Conservation (phyloP, 2,888 invertebrate genomes). For the Drosophila mimica region DNA sequence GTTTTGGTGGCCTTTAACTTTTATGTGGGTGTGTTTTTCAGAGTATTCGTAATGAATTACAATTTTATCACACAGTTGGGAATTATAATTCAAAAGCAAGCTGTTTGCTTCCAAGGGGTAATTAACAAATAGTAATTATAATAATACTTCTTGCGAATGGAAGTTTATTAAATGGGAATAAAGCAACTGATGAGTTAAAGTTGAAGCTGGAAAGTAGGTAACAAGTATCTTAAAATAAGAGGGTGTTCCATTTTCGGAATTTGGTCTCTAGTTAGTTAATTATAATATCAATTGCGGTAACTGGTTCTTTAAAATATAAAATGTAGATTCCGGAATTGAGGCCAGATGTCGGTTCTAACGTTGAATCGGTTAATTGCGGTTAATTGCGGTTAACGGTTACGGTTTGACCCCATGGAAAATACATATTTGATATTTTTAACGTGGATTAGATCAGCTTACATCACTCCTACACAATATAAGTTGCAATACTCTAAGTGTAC, state of each 20-base stretch:
- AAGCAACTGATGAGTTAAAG: not conserved
- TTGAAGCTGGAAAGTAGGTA: not conserved
- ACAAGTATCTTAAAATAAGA: not conserved
- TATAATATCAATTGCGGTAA: not conserved
- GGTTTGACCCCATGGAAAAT: too few relatives aligned
- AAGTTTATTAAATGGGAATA: not conserved
- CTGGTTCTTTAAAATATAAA: not conserved
- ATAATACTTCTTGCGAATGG: not conserved
- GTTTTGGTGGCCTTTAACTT: not conserved
- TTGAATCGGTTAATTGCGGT: too few relatives aligned
- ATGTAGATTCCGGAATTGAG: not conserved
- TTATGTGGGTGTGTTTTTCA: not conserved
- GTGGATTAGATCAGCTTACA: too few relatives aligned
- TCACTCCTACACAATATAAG: too few relatives aligned
- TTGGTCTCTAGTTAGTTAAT: not conserved
- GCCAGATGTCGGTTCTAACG: too few relatives aligned
- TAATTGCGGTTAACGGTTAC: too few relatives aligned
- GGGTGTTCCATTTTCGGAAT: not conserved
- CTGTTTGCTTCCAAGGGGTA: not conserved
- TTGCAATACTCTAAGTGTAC: too few relatives aligned
- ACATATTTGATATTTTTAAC: too few relatives aligned
- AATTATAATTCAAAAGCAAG: conserved; percentile 10
- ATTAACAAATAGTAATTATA: conserved; percentile 6
- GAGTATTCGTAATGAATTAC: conserved; percentile 3
- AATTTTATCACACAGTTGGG: conserved; percentile 19